Base-by-base conservation (phyloP, 1,140 invertebrate species). In the Zophobas atratus region DNA sequence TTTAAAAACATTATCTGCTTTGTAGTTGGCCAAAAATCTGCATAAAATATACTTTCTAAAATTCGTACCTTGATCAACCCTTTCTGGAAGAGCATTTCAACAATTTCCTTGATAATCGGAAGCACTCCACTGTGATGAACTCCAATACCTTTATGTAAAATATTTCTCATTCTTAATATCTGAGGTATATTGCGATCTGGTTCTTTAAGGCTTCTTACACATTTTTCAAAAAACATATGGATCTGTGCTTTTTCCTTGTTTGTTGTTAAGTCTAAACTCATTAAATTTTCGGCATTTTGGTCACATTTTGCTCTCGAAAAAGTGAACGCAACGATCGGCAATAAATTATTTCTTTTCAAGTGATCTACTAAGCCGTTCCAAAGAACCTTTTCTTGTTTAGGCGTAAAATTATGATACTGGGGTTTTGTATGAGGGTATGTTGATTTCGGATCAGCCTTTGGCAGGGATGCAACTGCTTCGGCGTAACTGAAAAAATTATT, bases 101-200 rank as follows among this genome's bases (percentile, higher is more conserved):
- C 97, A 60, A 99, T 96, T 90, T 99, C 98, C 86, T 99, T 99
- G 0, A 99, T 89, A 81, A 99, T 95, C 0, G 98, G 98, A 70
- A 99, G 87, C 81, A 99, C 97, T 33, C 98, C 98, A 87, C 97
- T 98, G 86, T 99, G 98, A 89, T 99, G 98, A 8, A 99, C 92
- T 0, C 97, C 98, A 78, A 99, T 94, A 0, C 98, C 98, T 80
- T 93, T 91, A 83, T 92, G 91, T n/a, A 99, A 85, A 6, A 97
- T 90, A 55, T 93, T 90, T 84, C 92, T 90, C 87, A 99, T 91
- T 74, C 89, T 90, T 34, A 91, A 85, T 71, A 97, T 96, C 90
- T 99, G 98, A 1, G 98, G 97, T 71, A 99, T 88, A 77, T 92
- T 89, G 81, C 93, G 91, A 87, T 99, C 98, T 0, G 93, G 90